These are phyloP conservation scores for Pollenia amentaria DNA, from an alignment of 2,888 invertebrate genomes.

Conservation along the genomic window DNA sequence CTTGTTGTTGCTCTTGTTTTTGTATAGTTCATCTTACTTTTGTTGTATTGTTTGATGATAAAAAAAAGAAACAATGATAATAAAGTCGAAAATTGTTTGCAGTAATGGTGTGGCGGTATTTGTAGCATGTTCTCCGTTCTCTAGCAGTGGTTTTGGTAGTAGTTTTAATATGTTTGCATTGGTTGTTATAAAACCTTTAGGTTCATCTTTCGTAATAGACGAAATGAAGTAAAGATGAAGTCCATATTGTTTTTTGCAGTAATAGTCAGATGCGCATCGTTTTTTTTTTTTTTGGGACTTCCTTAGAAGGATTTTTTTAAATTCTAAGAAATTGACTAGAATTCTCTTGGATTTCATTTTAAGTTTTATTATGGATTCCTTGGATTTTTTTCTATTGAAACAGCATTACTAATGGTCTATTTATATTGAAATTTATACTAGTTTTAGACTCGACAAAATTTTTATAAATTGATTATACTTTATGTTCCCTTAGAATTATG, in stretches of 20 bases:
- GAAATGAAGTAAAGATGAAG: slow-evolving; percentile 52
- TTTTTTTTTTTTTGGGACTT: slow-evolving; percentile 5
- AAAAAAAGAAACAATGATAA: slow-evolving; percentile 54
- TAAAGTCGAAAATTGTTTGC: slow-evolving; percentile 55
- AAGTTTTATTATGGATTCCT: no score
- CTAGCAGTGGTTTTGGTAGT: slow-evolving; percentile 13
- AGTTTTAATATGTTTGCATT: slow-evolving; percentile 31
- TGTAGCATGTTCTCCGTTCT: background rate
- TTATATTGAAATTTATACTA: no score
- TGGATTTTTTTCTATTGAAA: no score
- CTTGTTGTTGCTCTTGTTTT: slow-evolving; percentile 12
- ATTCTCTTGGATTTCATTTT: background rate
- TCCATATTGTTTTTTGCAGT: slow-evolving; percentile 22
- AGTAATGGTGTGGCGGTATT: slow-evolving; percentile 25
- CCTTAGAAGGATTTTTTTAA: background rate
- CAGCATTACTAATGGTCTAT: no score
- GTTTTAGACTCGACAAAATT: no score
- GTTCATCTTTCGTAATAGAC: slow-evolving; percentile 59
- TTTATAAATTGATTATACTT: no score
- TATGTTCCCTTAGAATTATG: no score
- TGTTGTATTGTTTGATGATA: slow-evolving; percentile 59
- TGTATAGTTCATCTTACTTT: slow-evolving; percentile 44
- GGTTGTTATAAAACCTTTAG: slow-evolving; percentile 40
- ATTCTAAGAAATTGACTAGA: background rate
- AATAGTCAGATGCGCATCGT: slow-evolving; percentile 21